Evolutionary conservation across 2,113 vertebrate species (phyloP).

Genomic region (Bufo bufo): DNA sequence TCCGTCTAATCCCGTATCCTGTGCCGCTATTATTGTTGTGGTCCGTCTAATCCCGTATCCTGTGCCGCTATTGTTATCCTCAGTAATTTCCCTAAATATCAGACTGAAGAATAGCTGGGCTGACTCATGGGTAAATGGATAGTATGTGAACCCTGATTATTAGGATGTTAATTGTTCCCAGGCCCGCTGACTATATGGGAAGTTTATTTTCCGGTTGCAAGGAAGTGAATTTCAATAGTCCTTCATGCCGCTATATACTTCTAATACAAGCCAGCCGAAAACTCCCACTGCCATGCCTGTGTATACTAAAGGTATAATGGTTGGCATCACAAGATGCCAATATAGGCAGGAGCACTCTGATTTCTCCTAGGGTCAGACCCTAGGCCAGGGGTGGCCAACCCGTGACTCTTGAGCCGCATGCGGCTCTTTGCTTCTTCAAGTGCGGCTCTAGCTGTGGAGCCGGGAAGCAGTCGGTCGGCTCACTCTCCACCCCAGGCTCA

Average conservation of each 20-base stretch:
- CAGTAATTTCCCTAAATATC: not conserved
- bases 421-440: too few species aligned
- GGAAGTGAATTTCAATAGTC: not conserved
- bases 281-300: not conserved
- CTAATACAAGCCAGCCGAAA: not conserved
- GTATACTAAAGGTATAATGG: not conserved
- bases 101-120: not conserved
- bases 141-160: not conserved
- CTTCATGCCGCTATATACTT: not conserved
- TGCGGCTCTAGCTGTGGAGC: too few species aligned
- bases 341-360: not conserved
- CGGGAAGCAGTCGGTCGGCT: too few species aligned
- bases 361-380: too few species aligned
- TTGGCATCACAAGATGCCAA: not conserved
- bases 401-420: too few species aligned
- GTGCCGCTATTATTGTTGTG: not conserved
- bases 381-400: too few species aligned
- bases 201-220: not conserved
- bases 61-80: slow-evolving; percentile 21
- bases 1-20: slow-evolving; percentile 1
- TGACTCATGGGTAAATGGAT: not conserved
- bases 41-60: not conserved
- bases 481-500: too few species aligned
- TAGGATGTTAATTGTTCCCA: slow-evolving; percentile 12
- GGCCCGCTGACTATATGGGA: not conserved